Conservation (phyloP, 2,888 invertebrate species). For the Drosophila tanythrix region DNA sequence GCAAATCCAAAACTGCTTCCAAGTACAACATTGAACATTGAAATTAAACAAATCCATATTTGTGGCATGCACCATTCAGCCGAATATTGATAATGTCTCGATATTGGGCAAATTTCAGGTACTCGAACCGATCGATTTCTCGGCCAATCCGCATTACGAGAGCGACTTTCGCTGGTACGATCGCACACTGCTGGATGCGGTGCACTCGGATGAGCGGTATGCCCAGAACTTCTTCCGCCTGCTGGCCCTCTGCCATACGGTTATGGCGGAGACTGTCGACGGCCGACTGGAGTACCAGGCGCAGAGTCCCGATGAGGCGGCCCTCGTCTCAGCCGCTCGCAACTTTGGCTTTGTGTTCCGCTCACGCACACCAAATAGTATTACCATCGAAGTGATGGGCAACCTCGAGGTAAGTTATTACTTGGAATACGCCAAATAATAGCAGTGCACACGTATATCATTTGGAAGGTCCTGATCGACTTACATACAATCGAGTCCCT, state of each 20-base stretch:
- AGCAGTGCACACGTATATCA: neutral
- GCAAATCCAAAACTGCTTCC: slow-evolving; percentile 17
- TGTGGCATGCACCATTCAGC: neutral
- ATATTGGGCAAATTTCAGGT: slow-evolving; percentile 85
- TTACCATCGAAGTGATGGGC: slow-evolving; percentile 95
- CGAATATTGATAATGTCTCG: neutral
- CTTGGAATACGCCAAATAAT: neutral
- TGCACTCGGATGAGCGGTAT: slow-evolving; percentile 90
- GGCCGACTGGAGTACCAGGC: slow-evolving; percentile 90
- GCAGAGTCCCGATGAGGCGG: slow-evolving; percentile 99
- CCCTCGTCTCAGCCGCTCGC: slow-evolving; percentile 97
- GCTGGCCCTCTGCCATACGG: slow-evolving; percentile 98
- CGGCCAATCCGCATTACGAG: slow-evolving; percentile 96
- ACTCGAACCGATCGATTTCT: slow-evolving; percentile 94
- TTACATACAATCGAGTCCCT: no score
- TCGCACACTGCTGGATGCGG: slow-evolving; percentile 92
- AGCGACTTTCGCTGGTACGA: slow-evolving; percentile 98
- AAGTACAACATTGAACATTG: slow-evolving; percentile 1
- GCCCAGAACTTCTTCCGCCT: slow-evolving; percentile 95
- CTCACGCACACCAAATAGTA: slow-evolving; percentile 95
- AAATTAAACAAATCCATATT: neutral
- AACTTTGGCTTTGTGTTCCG: slow-evolving; percentile 99
- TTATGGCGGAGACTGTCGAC: slow-evolving; percentile 97
- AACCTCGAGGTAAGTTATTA: slow-evolving; percentile 87
- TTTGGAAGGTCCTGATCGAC: no score